Conservation (phyloP, 1,140 invertebrate genomes). For the Gryon sp. region DNA sequence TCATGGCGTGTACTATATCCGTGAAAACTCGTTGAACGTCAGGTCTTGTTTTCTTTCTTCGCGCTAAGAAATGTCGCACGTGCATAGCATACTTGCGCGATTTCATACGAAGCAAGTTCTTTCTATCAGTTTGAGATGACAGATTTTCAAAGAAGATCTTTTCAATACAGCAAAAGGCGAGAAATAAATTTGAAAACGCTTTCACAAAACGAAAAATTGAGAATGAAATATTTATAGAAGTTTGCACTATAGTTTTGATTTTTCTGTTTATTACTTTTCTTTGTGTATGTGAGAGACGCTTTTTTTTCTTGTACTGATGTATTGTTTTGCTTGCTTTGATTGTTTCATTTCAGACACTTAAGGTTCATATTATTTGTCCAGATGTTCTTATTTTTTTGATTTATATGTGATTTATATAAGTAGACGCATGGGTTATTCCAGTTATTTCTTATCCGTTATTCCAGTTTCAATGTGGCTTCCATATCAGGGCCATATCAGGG, state of each 20-base stretch:
- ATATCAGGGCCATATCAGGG: no score
- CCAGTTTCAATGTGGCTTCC: no score
- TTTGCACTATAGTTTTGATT: no score
- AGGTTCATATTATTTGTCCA: no score
- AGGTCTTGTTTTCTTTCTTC: slow-evolving; percentile 55
- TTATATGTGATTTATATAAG: no score
- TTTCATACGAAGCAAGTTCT: slow-evolving; percentile 50
- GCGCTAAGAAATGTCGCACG: slow-evolving; percentile 56
- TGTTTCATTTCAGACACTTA: no score
- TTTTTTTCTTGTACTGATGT: no score
- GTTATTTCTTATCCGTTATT: no score
- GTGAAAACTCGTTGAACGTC: slow-evolving; percentile 61
- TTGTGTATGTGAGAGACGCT: no score
- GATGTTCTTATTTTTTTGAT: no score
- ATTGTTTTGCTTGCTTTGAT: no score
- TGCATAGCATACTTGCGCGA: slow-evolving; percentile 39
- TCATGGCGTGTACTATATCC: slow-evolving; percentile 57
- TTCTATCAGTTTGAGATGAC: slow-evolving; percentile 54
- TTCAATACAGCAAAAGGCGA: slow-evolving; percentile 29
- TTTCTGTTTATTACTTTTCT: not conserved
- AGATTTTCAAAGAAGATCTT: slow-evolving; percentile 42
- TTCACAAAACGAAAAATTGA: slow-evolving; percentile 4
- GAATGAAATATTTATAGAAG: not conserved
- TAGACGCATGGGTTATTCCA: no score
- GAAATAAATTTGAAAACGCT: slow-evolving; percentile 4